A percentile compares a stretch with the other conserved stretches of the same genome.
phyloP scores from a whole-genome alignment of 1,140 invertebrate genomes.

The Spodoptera frugiperda region DNA sequence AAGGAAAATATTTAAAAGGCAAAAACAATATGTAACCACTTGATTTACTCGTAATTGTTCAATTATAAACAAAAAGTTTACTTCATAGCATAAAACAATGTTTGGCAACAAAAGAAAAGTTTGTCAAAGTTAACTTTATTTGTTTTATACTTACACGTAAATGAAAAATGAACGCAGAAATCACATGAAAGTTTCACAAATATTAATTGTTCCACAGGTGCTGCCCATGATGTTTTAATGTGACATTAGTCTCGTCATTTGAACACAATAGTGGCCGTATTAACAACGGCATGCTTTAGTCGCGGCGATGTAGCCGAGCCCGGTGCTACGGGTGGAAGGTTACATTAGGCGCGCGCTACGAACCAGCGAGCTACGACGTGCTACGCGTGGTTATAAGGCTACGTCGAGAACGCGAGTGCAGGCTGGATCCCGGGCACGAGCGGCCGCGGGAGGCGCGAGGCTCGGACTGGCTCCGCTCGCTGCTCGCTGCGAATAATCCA shows the following conservation, averaged over 20 bases:
- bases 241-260: slow-evolving; percentile 71
- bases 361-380: slow-evolving; percentile 58
- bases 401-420: slow-evolving; percentile 48
- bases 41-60: too few species aligned
- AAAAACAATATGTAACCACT: too few species aligned
- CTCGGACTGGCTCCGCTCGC: slow-evolving; percentile 77
- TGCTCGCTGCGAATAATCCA: slow-evolving; percentile 80
- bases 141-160: slow-evolving; percentile 58
- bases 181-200: slow-evolving; percentile 62
- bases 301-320: slow-evolving; percentile 60
- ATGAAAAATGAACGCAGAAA: slow-evolving; percentile 52
- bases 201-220: slow-evolving; percentile 71
- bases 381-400: slow-evolving; percentile 56
- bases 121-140: slow-evolving; percentile 13
- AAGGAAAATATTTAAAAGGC: too few species aligned
- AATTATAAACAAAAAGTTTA: too few species aligned
- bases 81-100: too few species aligned
- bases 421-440: slow-evolving; percentile 57
- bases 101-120: background rate
- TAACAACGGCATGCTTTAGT: slow-evolving; percentile 70
- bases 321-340: slow-evolving; percentile 67
- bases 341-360: slow-evolving; percentile 62
- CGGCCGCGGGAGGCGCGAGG: slow-evolving; percentile 75
- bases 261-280: slow-evolving; percentile 67
- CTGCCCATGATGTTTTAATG: slow-evolving; percentile 68